Evolutionary conservation across 2,113 vertebrate species (phyloP), one percentile per base, ranked within the genome.

Genomic region (Platanista minor): DNA sequence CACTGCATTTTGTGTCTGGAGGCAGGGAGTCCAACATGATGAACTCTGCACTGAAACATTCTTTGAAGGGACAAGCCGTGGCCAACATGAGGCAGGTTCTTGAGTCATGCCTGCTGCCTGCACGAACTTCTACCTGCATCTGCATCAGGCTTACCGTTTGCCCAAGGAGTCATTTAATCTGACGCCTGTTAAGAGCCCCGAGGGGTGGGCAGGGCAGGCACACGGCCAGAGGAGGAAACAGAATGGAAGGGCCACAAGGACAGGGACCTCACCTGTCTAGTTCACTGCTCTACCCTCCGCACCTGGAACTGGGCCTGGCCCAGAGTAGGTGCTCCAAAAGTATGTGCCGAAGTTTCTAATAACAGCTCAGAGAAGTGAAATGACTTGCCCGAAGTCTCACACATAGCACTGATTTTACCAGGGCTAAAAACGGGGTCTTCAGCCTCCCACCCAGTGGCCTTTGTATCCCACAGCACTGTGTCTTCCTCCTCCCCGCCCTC

Each of bases 51-150:
- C 49, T 3, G 15, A 85, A 82, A 52, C 43, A 43, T 39, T 92
- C 88, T 87, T 6, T 74, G 87, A 85, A 71, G 78, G 36, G 14
- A 90, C 86, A 94, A 87, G 81, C 54, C 36, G 4, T 5, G 17
- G 59, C 81, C 85, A 71, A 88, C 43, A 39, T 5, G 10, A 11
- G 11, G 29, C 39, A n/a, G 66, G 43, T 20, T 29, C 75, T 72
- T 87, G 92, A 96, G 59, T 84, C 91, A 84, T 27, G 62, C 80
- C 74, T 92, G 52, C 59, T 86, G 41, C 85, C 75, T 95, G 92
- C 81, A 69, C 36, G 77, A 77, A 95, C 85, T 43, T 87, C 88
- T 87, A 39, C 67, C 86, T 83, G 33, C 43, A 31, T 54, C 61
- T 8, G 29, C 67, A 64, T 8, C 54, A 43, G 77, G 52, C 59